These are phyloP conservation scores for Lepus timidus DNA, from an alignment of 2,113 vertebrate species.

Conservation along the genomic window DNA sequence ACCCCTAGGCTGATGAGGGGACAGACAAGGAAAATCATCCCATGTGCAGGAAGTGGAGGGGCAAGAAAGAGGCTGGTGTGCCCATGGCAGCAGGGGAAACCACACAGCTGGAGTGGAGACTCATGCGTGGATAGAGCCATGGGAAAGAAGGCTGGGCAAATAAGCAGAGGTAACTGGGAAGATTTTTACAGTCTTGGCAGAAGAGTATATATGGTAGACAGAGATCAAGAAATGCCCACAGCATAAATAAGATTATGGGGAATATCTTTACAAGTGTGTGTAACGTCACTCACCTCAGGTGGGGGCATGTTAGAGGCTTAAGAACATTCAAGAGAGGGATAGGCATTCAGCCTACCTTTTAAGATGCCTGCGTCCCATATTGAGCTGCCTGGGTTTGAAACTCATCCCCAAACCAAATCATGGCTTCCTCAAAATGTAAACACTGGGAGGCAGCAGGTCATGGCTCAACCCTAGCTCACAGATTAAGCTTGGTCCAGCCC, in stretches of 20 bases:
- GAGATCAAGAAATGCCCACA: neutral
- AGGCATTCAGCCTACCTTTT: too few relatives aligned
- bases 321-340: too few relatives aligned
- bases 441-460: too few relatives aligned
- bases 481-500: too few relatives aligned
- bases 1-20: neutral
- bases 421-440: too few relatives aligned
- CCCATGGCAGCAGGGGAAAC: neutral
- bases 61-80: neutral
- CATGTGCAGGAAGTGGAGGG: neutral
- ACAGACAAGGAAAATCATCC: neutral
- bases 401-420: too few relatives aligned
- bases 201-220: neutral
- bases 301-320: neutral
- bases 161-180: neutral
- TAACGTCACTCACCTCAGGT: neutral
- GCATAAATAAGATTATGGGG: neutral
- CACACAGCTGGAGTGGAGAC: neutral
- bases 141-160: neutral
- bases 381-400: too few relatives aligned
- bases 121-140: neutral
- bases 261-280: neutral
- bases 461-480: too few relatives aligned
- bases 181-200: neutral
- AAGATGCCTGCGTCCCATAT: too few relatives aligned